Percentiles rank a stretch among this genome's conserved stretches.
Evolutionary conservation across 2,888 invertebrate species (phyloP).

Genomic region (Mythimna lalbum): DNA sequence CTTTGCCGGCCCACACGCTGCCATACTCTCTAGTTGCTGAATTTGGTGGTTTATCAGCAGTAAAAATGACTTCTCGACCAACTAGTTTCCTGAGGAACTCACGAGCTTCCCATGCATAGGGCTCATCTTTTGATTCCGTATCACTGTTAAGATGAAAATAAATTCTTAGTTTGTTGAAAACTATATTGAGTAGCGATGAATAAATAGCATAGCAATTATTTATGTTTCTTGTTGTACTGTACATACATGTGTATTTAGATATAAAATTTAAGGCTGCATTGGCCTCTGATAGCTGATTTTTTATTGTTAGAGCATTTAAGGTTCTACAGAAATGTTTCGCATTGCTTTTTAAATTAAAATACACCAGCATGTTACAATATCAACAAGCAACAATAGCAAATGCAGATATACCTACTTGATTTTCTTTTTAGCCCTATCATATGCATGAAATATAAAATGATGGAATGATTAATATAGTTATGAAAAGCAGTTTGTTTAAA

Average conservation of each 20-base stretch:
- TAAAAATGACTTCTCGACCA: constrained; percentile 97
- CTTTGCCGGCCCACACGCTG: constrained; percentile 95
- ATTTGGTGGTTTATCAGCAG: constrained; percentile 95
- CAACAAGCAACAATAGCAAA: constrained; percentile 54
- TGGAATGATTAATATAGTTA: constrained; percentile 30
- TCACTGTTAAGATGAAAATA: constrained; percentile 81
- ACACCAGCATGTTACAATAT: constrained; percentile 27
- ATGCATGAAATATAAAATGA: constrained; percentile 53
- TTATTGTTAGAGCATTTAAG: constrained; percentile 1
- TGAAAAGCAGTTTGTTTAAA: constrained; percentile 23
- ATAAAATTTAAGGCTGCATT: constrained; percentile 6
- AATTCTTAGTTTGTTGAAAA: constrained; percentile 2
- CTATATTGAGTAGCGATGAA: background rate
- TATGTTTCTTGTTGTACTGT: constrained; percentile 31
- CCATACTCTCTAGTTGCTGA: constrained; percentile 96
- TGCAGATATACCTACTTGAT: constrained; percentile 41
- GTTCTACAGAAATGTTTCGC: constrained; percentile 38
- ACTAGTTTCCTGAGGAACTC: constrained; percentile 98
- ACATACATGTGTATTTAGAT: constrained; percentile 29
- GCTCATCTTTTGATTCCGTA: constrained; percentile 95
- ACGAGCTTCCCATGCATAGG: constrained; percentile 99
- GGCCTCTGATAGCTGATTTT: constrained; percentile 3
- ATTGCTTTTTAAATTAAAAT: constrained; percentile 27
- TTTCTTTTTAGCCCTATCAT: constrained; percentile 45
- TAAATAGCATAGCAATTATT: constrained; percentile 35